These are phyloP conservation scores for Channallabes apus DNA, from an alignment of 2,797 vertebrate species.

Conservation along the genomic window DNA sequence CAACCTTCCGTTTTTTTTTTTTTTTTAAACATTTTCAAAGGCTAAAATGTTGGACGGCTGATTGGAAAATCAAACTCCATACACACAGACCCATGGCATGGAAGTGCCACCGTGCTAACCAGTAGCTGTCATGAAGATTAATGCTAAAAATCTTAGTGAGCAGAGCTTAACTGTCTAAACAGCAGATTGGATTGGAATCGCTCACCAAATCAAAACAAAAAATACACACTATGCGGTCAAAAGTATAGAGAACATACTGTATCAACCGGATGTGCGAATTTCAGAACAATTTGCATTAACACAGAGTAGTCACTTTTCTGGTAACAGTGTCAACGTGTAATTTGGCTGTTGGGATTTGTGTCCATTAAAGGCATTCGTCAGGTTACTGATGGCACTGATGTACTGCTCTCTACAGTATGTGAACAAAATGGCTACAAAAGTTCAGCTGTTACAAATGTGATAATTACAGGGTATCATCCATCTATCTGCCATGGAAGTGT, in stretches of 20 bases:
- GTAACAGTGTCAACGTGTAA: neutral
- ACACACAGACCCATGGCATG: too few species aligned
- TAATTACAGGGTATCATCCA: neutral
- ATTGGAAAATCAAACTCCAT: too few species aligned
- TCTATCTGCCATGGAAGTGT: neutral
- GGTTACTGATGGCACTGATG: neutral
- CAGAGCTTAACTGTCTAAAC: too few species aligned
- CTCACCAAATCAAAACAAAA: too few species aligned
- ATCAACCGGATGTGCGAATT: neutral
- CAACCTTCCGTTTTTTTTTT: neutral
- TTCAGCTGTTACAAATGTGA: neutral
- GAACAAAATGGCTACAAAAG: neutral
- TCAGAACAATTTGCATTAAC: neutral
- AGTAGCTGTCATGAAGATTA: too few species aligned
- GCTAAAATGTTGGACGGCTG: neutral
- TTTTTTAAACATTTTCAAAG: neutral
- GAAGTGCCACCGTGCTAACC: too few species aligned
- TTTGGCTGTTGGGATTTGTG: neutral
- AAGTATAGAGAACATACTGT: neutral
- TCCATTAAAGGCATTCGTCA: neutral
- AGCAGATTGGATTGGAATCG: too few species aligned
- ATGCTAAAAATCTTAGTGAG: too few species aligned
- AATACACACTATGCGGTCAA: neutral
- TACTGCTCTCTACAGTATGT: too few species aligned
- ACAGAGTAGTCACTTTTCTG: neutral